These are phyloP conservation scores for Tonatia bakeri DNA, from an alignment of 2,113 vertebrate species.

Conservation along the genomic window DNA sequence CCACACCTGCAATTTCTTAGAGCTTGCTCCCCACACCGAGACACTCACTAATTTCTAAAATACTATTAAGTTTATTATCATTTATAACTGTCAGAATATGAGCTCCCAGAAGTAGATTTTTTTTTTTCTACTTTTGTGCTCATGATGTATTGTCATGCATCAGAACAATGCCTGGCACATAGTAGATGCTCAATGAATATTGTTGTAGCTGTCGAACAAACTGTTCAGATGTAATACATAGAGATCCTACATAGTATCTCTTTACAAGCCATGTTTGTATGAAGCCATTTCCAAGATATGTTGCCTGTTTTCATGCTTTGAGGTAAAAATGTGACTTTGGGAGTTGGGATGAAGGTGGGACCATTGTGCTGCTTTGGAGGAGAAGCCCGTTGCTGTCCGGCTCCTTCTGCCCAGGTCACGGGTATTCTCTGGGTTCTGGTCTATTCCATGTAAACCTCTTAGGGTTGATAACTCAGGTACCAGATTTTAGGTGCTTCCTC, in stretches of 20 bases:
- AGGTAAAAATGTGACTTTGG: not conserved
- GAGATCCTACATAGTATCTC: not conserved
- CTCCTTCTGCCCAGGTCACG: not conserved
- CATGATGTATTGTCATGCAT: not conserved
- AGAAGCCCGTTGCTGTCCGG: not conserved
- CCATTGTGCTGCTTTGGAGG: not conserved
- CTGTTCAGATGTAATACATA: not conserved
- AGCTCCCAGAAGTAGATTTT: not conserved
- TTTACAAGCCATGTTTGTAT: not conserved
- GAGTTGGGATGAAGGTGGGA: not conserved
- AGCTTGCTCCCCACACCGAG: rapidly evolving
- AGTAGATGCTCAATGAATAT: not conserved
- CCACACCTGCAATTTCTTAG: not conserved
- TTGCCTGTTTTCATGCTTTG: not conserved
- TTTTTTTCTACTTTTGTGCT: not conserved
- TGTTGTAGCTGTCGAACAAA: not conserved
- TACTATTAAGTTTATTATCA: not conserved
- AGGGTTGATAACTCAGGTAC: not conserved
- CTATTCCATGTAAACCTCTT: not conserved
- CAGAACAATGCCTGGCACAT: not conserved
- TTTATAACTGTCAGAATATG: not conserved
- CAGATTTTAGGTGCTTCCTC: not conserved
- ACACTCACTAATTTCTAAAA: not conserved
- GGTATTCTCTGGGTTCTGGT: not conserved
- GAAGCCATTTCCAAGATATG: not conserved